Evolutionary conservation across 2,888 invertebrate genomes (phyloP), one percentile per base, ranked within the genome.

Genomic region (Philaethria dido): DNA sequence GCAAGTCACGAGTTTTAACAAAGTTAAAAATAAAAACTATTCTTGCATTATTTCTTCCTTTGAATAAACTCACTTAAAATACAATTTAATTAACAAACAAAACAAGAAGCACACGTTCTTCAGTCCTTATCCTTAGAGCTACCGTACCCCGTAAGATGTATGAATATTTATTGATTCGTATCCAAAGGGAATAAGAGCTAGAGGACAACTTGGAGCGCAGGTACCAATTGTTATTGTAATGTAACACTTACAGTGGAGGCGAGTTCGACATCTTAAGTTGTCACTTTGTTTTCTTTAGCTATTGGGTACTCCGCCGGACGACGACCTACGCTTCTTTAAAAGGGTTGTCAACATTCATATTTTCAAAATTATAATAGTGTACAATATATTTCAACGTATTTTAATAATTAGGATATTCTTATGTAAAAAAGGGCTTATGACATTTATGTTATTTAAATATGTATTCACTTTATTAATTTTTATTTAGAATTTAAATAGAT

Each of bases 281-380:
- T 89, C 86, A 87, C 85, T 84, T 84, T 87, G 84, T 89, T 90
- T 88, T 91, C 86, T 89, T 89, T 89, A 87, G 85, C 87, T 85
- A 82, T 81, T 81, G 80, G 81, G 74, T 82, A 81, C 85, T 87
- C 77, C 74, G 69, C 63, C 84, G 92, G 86, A 72, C 89, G 82
- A 84, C 84, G 91, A 91, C 90, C 81, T 81, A 73, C 76, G 75
- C 77, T 75, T 78, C 72, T 80, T 74, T 78, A 59, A 42, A 79
- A 87, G 84, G 87, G 88, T 66, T 88, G 85, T 72, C 60, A 5
- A 45, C 18, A 16, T 18, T 13, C 29, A 39, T 11, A 8, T 36
- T 39, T 13, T 39, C 39, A 39, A 39, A 13, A 39, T 13, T 1
- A 39, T 13, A 39, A 39, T 39, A 13, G 1, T 13, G 13, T 39